Evolutionary conservation across 2,888 invertebrate species (phyloP).

Genomic region (Onthophagus sagittarius): DNA sequence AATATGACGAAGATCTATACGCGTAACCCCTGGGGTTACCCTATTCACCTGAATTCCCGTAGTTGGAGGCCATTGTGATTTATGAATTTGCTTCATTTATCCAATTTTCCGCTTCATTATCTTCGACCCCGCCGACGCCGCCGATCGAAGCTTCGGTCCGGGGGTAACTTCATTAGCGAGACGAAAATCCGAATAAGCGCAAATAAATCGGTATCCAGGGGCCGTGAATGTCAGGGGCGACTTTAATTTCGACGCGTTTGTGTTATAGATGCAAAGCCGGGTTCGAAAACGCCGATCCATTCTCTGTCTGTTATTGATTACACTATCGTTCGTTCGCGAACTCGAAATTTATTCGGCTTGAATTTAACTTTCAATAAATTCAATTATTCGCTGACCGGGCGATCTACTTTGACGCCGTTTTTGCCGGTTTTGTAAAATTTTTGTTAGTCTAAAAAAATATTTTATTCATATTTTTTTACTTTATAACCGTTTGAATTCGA

Average conservation of each 20-base stretch:
- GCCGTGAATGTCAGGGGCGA: not conserved
- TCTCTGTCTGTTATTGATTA: not conserved
- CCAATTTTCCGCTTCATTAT: constrained; percentile 13
- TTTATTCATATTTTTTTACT: not conserved
- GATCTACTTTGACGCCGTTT: not conserved
- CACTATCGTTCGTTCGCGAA: not conserved
- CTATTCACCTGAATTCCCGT: not conserved
- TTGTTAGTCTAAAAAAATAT: no score
- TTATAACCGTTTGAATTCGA: not conserved
- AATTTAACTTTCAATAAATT: not conserved
- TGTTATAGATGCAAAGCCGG: not conserved
- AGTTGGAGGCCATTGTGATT: not conserved
- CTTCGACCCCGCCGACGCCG: not conserved
- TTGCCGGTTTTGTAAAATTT: no score
- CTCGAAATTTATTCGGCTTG: not conserved
- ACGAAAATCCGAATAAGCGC: not conserved
- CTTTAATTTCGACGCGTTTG: not conserved
- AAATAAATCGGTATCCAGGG: not conserved
- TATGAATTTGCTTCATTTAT: constrained; percentile 4
- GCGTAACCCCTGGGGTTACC: not conserved
- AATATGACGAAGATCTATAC: not conserved
- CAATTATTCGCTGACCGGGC: not conserved
- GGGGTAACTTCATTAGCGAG: constrained; percentile 1
- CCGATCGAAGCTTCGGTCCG: not conserved
- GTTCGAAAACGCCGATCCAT: not conserved